phyloP scores from a whole-genome alignment of 2,113 vertebrate species.

The Sinocyclocheilus grahami region DNA sequence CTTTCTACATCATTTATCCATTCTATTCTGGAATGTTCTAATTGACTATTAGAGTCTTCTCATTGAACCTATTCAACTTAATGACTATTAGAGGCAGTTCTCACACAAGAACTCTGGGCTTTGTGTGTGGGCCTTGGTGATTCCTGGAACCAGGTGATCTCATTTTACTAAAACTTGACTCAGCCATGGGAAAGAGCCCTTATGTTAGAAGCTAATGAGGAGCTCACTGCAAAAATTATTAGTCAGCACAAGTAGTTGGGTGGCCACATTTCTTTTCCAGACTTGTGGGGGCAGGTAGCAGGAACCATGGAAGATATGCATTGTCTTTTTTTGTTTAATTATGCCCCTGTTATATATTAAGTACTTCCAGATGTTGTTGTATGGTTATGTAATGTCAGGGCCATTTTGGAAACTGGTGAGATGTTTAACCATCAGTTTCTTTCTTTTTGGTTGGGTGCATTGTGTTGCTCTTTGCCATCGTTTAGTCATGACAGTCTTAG shows the following conservation, averaged over 20 bases:
- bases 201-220: slow-evolving; percentile 10
- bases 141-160: slow-evolving; percentile 48
- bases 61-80: slow-evolving; percentile 30
- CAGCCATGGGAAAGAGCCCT: slow-evolving; percentile 26
- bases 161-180: slow-evolving; percentile 30
- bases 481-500: neutral
- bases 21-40: slow-evolving; percentile 62
- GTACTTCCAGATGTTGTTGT: neutral
- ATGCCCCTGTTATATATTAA: slow-evolving; percentile 4
- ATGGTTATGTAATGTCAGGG: neutral
- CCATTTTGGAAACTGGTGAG: neutral
- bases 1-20: slow-evolving; percentile 70
- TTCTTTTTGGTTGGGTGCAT: neutral
- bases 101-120: slow-evolving; percentile 6
- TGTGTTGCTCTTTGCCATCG: neutral
- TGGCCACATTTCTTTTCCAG: neutral
- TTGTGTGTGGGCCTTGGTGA: slow-evolving; percentile 35
- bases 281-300: slow-evolving; percentile 1
- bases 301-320: slow-evolving; percentile 2
- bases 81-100: slow-evolving; percentile 36
- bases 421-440: neutral
- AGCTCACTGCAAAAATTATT: slow-evolving; percentile 18
- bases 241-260: slow-evolving; percentile 21
- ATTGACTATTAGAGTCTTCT: slow-evolving; percentile 34
- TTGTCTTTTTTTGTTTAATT: neutral